Conservation (phyloP, 92 coral and sea anemone species). For the Siderastrea radians region DNA sequence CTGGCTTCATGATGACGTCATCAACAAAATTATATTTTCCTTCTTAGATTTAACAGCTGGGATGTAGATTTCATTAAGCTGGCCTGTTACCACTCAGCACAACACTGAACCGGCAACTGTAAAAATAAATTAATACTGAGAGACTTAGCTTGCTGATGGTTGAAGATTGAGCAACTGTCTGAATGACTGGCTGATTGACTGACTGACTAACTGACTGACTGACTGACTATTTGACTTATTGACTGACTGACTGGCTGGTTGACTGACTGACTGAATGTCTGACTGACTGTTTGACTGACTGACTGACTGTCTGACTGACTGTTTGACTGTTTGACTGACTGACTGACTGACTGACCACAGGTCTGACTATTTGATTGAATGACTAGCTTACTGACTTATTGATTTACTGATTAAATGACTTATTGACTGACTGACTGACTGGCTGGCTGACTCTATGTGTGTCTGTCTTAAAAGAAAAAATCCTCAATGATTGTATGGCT, state of each 20-base stretch:
- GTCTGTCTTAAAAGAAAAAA: background rate
- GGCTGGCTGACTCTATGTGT: background rate
- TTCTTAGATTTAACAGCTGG: no score
- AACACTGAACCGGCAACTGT: background rate
- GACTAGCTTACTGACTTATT: background rate
- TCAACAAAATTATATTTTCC: no score
- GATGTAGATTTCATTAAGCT: no score
- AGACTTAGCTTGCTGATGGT: background rate
- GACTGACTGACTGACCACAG: background rate
- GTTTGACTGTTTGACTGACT: background rate
- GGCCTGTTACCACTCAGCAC: no score
- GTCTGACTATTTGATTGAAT: background rate
- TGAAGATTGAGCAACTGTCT: background rate
- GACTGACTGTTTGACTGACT: background rate
- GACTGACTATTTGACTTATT: no score
- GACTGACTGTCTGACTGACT: no score
- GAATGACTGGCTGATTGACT: no score
- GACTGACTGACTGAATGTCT: no score
- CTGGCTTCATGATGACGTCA: no score
- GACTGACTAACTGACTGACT: no score
- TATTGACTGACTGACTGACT: background rate
- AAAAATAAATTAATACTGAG: no score
- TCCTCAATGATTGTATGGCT: background rate
- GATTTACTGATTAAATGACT: background rate
- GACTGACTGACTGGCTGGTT: no score